Evolutionary conservation across 64 coral and sea anemone genomes (phyloP), one percentile per base, ranked within the genome.

Genomic region (Hydrozoanthus tunicans): DNA sequence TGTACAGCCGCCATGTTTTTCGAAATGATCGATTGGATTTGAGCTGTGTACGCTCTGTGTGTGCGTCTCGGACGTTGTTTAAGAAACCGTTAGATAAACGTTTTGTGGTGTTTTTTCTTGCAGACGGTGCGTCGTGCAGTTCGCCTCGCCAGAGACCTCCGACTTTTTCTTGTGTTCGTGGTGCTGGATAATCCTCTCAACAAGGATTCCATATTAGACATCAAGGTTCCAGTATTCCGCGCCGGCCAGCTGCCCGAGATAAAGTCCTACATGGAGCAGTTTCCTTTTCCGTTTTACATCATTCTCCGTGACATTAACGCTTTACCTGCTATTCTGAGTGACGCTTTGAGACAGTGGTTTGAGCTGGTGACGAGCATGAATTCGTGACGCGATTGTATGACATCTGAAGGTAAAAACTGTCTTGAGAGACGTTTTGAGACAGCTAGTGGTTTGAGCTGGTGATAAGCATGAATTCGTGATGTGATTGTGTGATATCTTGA

Each of bases 271-370:
- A 93, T 99, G 83, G 97, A 96, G 32, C 92, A 96, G 83, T 99
- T 99, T 43, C 93, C 94, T 3, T 99, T 95, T 9, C 94, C 94
- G 3, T 96, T 95, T 76, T 99, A 95, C 73, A 83, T 99, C 27
- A 95, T 95, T 53, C 91, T 96, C 9, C 83, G 94, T 8, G 94
- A 99, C 23, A 96, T 96, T 53, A 99, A 91, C 79, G 81, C 97
- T 5, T 86, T 99, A 27, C 97, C 97, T 20, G 73, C 91, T 9
- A 96, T 90, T 10, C 27, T 95, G 23, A 99, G 97, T 85, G 97
- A 99, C 72, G 94, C 97, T 6, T 72, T 99, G 58, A 86, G 97
- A n/a, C 97, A 99, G 71, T 99, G 97, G 97, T 99, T 99, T 93
- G 96, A 98, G 73, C 83, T 98, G 13, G 96, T 98, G 13, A 81